Conservation (phyloP, 1,140 invertebrate genomes). For the Conus ventricosus region DNA sequence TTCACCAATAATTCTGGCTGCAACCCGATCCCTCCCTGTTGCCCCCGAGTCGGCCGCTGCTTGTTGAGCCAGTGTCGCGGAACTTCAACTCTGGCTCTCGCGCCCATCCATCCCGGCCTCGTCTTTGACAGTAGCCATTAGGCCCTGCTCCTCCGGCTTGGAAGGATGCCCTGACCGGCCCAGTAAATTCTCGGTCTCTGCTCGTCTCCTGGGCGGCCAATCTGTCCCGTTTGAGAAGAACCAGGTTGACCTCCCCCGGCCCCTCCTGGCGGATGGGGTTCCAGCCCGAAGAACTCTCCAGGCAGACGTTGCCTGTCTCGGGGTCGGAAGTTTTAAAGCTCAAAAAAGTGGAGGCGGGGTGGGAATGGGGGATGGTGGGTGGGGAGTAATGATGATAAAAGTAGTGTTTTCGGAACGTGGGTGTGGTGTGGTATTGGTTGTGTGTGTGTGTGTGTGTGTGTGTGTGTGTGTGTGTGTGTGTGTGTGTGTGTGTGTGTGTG, state of each 20-base stretch:
- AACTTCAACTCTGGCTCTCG: conserved; percentile 20
- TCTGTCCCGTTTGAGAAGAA: conserved; percentile 30
- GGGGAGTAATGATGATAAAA: background rate
- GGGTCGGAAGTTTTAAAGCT: background rate
- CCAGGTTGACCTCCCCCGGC: conserved; percentile 13
- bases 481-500: background rate
- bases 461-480: background rate
- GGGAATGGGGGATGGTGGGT: background rate
- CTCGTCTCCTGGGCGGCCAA: conserved; percentile 8
- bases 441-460: background rate
- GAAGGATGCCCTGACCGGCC: conserved; percentile 4
- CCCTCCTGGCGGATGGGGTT: background rate
- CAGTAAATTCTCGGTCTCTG: background rate
- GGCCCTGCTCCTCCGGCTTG: background rate
- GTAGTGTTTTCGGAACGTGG: background rate
- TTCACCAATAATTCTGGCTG: conserved; percentile 31
- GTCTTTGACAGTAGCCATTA: conserved; percentile 27
- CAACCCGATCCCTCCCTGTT: conserved; percentile 31
- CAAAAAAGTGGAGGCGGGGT: background rate
- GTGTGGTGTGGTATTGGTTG: no score
- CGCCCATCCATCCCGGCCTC: conserved; percentile 12
- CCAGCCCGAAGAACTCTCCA: background rate
- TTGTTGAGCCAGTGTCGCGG: conserved; percentile 22
- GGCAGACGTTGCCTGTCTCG: conserved; percentile 9
- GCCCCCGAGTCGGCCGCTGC: background rate